A percentile compares a stretch with the other conserved stretches of the same genome.
Evolutionary conservation across 2,797 vertebrate species (phyloP).

Genomic region (Meriones psammophilus): DNA sequence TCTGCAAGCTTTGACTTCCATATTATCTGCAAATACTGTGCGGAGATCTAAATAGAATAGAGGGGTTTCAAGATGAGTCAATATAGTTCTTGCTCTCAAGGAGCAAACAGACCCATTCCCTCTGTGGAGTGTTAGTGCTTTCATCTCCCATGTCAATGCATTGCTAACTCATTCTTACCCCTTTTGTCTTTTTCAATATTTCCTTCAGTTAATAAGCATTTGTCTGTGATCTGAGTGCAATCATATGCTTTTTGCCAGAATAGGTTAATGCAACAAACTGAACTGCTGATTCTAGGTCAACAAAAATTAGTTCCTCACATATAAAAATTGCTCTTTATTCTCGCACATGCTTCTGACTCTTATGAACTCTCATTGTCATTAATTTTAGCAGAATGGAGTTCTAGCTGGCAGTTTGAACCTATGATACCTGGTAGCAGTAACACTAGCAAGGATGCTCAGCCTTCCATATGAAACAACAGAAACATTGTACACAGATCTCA

Average conservation of each 20-base stretch:
- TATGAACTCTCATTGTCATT: slow-evolving; percentile 38
- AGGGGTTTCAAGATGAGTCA: background rate
- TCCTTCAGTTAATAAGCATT: background rate
- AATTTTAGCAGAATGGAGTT: slow-evolving; percentile 42
- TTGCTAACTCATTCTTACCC: background rate
- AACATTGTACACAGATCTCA: background rate
- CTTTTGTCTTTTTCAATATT: slow-evolving; percentile 45
- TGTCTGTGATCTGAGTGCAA: slow-evolving; percentile 30
- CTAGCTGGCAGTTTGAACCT: background rate
- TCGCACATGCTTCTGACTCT: background rate
- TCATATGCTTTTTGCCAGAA: background rate
- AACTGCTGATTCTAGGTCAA: slow-evolving; percentile 61
- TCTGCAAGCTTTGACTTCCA: background rate
- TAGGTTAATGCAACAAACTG: slow-evolving; percentile 44
- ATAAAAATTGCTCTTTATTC: slow-evolving; percentile 49
- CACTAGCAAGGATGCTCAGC: background rate
- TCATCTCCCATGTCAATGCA: background rate
- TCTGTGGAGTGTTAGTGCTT: background rate
- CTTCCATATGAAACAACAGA: background rate
- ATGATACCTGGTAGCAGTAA: background rate
- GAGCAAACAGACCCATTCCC: background rate
- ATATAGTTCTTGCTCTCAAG: background rate
- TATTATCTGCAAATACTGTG: background rate
- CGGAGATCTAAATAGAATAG: background rate
- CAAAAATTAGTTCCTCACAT: slow-evolving; percentile 12